Conservation (phyloP, 2,797 vertebrate genomes). For the Kryptolebias ocellatus region DNA sequence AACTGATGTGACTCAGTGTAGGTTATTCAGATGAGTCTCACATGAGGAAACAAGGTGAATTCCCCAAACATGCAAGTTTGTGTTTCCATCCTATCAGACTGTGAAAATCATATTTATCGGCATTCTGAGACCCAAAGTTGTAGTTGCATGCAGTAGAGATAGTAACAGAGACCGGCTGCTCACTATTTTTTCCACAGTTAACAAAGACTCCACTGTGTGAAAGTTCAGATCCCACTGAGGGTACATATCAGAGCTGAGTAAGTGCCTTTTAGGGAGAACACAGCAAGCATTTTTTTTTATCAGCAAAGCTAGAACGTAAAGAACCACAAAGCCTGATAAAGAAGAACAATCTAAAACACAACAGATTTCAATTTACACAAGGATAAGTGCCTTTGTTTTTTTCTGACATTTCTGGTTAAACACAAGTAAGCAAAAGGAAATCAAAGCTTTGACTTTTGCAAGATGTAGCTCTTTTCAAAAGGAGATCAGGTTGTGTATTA, state of each 20-base stretch:
- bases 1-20: constrained; percentile 39
- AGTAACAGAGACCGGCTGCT: constrained; percentile 48
- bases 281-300: constrained; percentile 64
- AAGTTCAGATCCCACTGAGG: constrained; percentile 70
- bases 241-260: constrained; percentile 61
- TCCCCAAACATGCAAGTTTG: constrained; percentile 37
- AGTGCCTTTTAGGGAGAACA: constrained; percentile 70
- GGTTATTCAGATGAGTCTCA: constrained; percentile 15
- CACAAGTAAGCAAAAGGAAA: constrained; percentile 26
- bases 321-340: constrained; percentile 66
- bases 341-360: constrained; percentile 41
- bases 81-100: constrained; percentile 51
- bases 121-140: constrained; percentile 55
- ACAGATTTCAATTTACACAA: constrained; percentile 34
- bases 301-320: constrained; percentile 69
- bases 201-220: constrained; percentile 80
- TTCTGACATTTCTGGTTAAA: constrained; percentile 15
- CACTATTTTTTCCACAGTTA: constrained; percentile 36
- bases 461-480: constrained; percentile 14
- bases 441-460: constrained; percentile 27
- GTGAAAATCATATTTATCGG: constrained; percentile 59
- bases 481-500: constrained; percentile 9
- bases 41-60: constrained; percentile 29
- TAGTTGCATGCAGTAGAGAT: constrained; percentile 50
- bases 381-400: constrained; percentile 6